A percentile compares a stretch with the other conserved stretches of the same genome.
These are phyloP conservation scores for Campylomormyrus numenius DNA, from an alignment of 2,113 vertebrate species.

Conservation along the genomic window DNA sequence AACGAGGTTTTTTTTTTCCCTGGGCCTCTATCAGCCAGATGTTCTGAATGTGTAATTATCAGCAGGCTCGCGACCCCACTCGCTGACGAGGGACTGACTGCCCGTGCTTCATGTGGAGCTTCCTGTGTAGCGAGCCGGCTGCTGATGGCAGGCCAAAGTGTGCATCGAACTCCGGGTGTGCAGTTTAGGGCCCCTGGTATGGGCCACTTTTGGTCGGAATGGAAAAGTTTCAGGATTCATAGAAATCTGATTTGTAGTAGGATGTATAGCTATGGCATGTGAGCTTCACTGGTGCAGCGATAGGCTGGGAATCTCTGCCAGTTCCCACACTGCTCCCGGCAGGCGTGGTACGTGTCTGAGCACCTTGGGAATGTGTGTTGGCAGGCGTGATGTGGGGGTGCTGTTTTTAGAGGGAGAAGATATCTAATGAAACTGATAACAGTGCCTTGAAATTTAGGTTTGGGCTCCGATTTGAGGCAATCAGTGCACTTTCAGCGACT, in stretches of 20 bases:
- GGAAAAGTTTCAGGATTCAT: background rate
- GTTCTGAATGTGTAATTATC: background rate
- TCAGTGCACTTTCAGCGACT: background rate
- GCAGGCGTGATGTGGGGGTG: background rate
- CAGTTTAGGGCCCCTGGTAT: too few relatives aligned
- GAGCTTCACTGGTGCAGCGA: background rate
- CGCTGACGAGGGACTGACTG: background rate
- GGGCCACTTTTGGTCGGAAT: background rate
- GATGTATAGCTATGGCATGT: background rate
- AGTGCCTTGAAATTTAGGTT: background rate
- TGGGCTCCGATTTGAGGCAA: background rate
- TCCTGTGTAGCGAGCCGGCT: background rate
- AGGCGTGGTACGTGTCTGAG: background rate
- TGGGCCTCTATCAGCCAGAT: background rate
- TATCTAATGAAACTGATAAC: background rate
- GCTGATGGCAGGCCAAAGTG: background rate
- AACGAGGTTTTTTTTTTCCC: background rate
- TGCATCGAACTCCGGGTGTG: background rate
- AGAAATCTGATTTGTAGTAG: background rate
- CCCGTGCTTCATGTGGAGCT: background rate
- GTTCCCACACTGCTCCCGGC: background rate
- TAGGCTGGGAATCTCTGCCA: background rate
- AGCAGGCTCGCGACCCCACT: background rate
- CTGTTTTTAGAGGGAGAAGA: background rate
- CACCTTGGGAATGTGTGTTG: background rate